Conservation (phyloP, 2,113 vertebrate species). For the Damaliscus lunatus region DNA sequence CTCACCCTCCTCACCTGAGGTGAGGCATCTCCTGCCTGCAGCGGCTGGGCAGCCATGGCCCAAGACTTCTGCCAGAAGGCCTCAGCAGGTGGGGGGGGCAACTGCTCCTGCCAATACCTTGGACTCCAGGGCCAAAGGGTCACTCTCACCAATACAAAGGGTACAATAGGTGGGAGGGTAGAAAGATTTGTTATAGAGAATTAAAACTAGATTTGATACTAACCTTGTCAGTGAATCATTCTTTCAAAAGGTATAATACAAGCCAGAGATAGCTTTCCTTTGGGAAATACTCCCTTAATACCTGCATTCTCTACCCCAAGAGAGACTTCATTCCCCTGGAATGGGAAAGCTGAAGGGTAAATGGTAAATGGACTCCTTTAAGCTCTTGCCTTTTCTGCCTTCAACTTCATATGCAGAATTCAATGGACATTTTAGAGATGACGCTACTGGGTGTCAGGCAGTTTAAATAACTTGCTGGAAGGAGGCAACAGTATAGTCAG, state of each 20-base stretch:
- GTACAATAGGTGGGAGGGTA: neutral
- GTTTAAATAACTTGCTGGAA: neutral
- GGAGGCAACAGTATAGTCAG: neutral
- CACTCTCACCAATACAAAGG: neutral
- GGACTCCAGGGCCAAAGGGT: neutral
- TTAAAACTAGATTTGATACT: constrained; percentile 76
- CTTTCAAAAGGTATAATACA: constrained; percentile 21
- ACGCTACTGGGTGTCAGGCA: neutral
- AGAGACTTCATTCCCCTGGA: neutral
- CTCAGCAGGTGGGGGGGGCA: neutral
- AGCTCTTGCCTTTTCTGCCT: neutral
- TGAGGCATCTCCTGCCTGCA: neutral
- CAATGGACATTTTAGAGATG: neutral
- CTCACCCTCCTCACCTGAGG: neutral
- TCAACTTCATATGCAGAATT: neutral
- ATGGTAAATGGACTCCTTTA: neutral
- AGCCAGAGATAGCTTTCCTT: neutral
- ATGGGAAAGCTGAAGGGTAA: neutral
- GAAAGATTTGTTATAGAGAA: constrained; percentile 41
- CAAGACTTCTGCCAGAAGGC: neutral
- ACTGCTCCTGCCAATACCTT: neutral
- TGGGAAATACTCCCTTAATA: neutral
- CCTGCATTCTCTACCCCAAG: neutral
- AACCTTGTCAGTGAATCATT: constrained; percentile 9
- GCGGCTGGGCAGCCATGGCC: neutral